Evolutionary conservation across 2,113 vertebrate genomes (phyloP), one percentile per base, ranked within the genome.

Genomic region (Urocynchramus pylzowi): DNA sequence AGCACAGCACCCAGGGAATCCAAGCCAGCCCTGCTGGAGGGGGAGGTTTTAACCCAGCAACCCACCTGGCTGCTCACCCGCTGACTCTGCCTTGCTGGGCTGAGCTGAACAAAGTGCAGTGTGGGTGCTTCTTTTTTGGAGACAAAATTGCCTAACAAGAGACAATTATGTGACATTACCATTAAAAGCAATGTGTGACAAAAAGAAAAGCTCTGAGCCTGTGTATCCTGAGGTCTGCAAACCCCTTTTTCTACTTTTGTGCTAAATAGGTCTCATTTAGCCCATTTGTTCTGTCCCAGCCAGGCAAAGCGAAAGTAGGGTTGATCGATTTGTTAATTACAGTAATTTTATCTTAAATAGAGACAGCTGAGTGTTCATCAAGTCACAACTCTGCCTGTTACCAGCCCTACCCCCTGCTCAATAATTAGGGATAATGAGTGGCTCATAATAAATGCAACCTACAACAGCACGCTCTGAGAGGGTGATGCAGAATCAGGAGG

Each of bases 291-390:
- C 95, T 87, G 68, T 97, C 95, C 93, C 91, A 95, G 96, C 12
- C 80, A 77, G 96, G 94, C 95, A 93, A 87, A 96, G 97, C 28
- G 33, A 88, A 95, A 96, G 90, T 21, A 82, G 92, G 79, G 45
- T 89, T 97, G 97, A 98, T 98, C 96, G 95, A 96, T 97, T 97
- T 95, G 95, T 94, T 98, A 98, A 98, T 98, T 98, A 98, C 97
- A 97, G 98, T 97, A 98, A 98, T 98, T 98, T 98, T 97, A 95
- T 92, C 96, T 98, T 97, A 98, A 98, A 98, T 94, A 96, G 96
- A 97, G 96, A 94, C 97, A 98, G 98, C 98, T 97, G 97, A 95
- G 95, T 86, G 93, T 95, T 96, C 92, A 95, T 96, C 95, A 96
- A 95, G 94, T 75, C 97, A 96, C 97, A 98, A 82, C 98, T 97